Evolutionary conservation across 2,113 vertebrate species (phyloP).

Genomic region (Coryphaenoides rupestris): DNA sequence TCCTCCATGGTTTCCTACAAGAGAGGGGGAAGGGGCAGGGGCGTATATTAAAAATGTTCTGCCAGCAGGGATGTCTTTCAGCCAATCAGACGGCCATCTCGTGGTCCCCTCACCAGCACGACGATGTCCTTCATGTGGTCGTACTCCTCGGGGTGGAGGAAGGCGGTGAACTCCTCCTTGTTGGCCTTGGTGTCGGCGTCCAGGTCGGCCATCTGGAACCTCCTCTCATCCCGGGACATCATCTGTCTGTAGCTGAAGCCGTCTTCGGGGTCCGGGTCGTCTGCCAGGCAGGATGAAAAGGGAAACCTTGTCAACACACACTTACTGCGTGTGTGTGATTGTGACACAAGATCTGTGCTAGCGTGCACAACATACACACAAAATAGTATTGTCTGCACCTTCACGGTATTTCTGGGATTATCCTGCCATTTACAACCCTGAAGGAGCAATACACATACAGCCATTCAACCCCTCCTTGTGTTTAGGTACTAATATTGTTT

Average conservation of each 20-base stretch:
- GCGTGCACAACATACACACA: too few species aligned
- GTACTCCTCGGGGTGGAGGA: constrained; percentile 94
- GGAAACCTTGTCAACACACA: neutral
- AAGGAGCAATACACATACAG: too few species aligned
- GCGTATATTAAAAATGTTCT: neutral
- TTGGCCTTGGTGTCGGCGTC: constrained; percentile 84
- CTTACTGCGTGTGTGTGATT: neutral
- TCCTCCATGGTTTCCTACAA: constrained; percentile 96
- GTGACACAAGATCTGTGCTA: too few species aligned
- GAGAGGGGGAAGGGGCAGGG: constrained; percentile 4
- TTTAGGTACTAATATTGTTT: too few species aligned
- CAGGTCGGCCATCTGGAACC: constrained; percentile 91
- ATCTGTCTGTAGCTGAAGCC: constrained; percentile 96
- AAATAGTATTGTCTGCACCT: too few species aligned
- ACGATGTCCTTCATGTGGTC: constrained; percentile 98
- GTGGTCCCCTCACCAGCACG: constrained; percentile 79
- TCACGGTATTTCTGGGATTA: too few species aligned
- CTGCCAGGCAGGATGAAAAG: constrained; percentile 59
- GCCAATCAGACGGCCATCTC: neutral
- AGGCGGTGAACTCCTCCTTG: constrained; percentile 96
- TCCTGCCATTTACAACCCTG: too few species aligned
- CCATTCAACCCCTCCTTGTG: too few species aligned
- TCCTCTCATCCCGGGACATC: constrained; percentile 92
- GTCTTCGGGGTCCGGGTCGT: constrained; percentile 90
- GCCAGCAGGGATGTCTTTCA: neutral